Percentiles rank a stretch among this genome's conserved stretches.
phyloP scores from a whole-genome alignment of 2,113 vertebrate species.

The Meriones unguiculatus region DNA sequence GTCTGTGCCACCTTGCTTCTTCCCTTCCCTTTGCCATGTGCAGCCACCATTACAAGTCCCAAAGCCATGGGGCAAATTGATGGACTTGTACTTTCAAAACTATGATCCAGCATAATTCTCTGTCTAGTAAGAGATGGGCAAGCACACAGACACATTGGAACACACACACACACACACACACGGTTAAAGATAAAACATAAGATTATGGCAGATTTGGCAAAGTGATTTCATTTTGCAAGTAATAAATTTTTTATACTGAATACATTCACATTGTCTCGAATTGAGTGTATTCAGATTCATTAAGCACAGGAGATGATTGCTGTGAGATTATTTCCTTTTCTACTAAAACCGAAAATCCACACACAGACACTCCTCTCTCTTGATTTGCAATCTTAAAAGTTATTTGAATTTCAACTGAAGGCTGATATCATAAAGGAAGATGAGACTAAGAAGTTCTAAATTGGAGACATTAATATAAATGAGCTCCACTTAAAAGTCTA shows the following conservation, averaged over 20 bases:
- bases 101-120: background rate
- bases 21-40: background rate
- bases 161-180: background rate
- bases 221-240: constrained; percentile 48
- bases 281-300: constrained; percentile 22
- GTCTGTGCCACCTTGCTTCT: background rate
- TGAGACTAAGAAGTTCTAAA: constrained; percentile 47
- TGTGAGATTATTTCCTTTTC: constrained; percentile 63
- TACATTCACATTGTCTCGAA: background rate
- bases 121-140: constrained; percentile 5
- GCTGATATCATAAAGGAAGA: constrained; percentile 62
- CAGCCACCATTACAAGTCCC: background rate
- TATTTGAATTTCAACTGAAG: constrained; percentile 68
- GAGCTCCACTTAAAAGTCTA: constrained; percentile 58
- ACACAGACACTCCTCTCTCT: constrained; percentile 52
- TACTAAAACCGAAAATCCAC: constrained; percentile 53
- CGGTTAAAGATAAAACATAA: constrained; percentile 43
- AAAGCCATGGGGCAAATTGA: background rate
- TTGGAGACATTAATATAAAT: constrained; percentile 68
- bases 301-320: constrained; percentile 56
- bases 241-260: constrained; percentile 44
- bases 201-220: constrained; percentile 42
- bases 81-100: background rate
- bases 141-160: background rate
- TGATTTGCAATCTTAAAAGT: constrained; percentile 58